Base-by-base conservation (phyloP, 37 sponge, comb jelly and placozoan genomes). In the Beroe forskalii region DNA sequence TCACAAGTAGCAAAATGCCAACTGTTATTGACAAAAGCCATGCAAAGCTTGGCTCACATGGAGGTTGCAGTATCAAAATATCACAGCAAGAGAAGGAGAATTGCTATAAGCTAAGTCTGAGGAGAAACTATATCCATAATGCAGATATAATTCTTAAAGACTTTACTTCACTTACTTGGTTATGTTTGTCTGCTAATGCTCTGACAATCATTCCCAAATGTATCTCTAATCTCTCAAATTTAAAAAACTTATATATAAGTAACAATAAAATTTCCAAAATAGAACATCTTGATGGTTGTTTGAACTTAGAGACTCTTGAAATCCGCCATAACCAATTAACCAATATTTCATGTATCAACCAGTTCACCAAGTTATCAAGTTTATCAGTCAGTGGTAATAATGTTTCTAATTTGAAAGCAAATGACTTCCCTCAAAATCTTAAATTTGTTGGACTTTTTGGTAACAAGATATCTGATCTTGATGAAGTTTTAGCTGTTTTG, bases 131-230 rank as follows among this genome's bases (percentile, higher is more conserved):
- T 30, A 80, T 80, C 27, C 8, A 0, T 14, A 43, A 80, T 44
- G 86, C 86, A 22, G 86, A 80, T 20, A 43, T 23, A 0, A 41
- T 80, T 4, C 44, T 80, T 27, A 20, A 41, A 44, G 55, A 41
- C 86, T 44, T 80, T 44, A 33, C 86, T 6, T 22, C 55, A 23
- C 28, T 80, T 0, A 80, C 86, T 23, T 80, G 86, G 86, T 38
- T 80, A 25, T 80, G 86, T 80, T 43, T 80, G 19, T 80, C 86
- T 80, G 86, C 86, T 23, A 80, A 80, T 44, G 86, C 86, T 42
- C 40, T 80, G n/a, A 80, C 43, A 41, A 25, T 1, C 2, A 25
- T 80, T 25, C 86, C 86, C 20, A 44, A n/a, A 43, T 35, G 40
- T 42, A 20, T 80, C 2, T 43, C 1, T 22, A 38, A 23, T 1